Evolutionary conservation across 2,888 invertebrate genomes (phyloP), one percentile per base, ranked within the genome.

Genomic region (Melieria crassipennis): DNA sequence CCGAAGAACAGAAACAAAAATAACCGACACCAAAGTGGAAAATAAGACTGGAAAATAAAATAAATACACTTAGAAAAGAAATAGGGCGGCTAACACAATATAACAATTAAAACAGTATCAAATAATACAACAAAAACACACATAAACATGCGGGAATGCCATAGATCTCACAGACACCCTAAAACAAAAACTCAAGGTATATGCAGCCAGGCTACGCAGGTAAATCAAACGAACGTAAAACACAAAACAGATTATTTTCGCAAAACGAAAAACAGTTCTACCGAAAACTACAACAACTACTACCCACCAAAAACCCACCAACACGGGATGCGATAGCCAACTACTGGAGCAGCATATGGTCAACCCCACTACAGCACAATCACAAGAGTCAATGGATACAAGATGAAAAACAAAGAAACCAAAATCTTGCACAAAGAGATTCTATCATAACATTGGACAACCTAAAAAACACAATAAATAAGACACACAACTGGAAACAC

Each of bases 401-500:
- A 13, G 30, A 57, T 1, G 4, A 57, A 57, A 57, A 57, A 57
- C 57, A 57, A 57, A 57, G 57, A 57, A 16, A 57, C 57, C 57
- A 57, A n/a, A 57, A 13, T 57, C 9, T 13, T 9, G 7, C 57
- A n/a, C n/a, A 11, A 13, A 13, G n/a, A 57, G 57, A 57, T 13
- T 57, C n/a, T 57, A 11, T 10, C 11, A 50, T 50, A 10, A 50
- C 50, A 16, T 16, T 60, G 10, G 60, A 60, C 5, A 42, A 60
- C 7, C 30, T 60, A 60, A 13, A 43, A 45, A 47, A 42, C 6
- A 30, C 5, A 50, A 48, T 65, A 9, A 50, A 52, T 9, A 48
- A 65, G 5, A 65, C 55, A 10, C 65, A 65, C 9, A 48, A 65
- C 11, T 65, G 65, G 65, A 65, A 65, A 65, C 16, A 42, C 50